Evolutionary conservation across 2,797 vertebrate species (phyloP).

Genomic region (Aeoliscus strigatus): DNA sequence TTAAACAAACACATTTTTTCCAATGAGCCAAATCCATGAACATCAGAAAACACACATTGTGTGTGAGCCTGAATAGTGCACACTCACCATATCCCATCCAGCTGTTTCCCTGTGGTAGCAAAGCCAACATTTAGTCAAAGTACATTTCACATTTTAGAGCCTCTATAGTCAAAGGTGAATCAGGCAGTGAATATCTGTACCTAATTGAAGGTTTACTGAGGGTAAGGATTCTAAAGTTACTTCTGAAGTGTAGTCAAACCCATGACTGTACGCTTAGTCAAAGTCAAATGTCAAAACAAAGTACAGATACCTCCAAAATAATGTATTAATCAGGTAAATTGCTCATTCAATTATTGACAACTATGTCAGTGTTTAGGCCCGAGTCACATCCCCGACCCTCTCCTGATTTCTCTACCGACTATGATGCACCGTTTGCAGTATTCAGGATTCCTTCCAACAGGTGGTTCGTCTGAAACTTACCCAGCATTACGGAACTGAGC

Average conservation of each 20-base stretch:
- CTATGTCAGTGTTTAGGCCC: neutral
- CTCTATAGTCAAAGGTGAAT: too few species aligned
- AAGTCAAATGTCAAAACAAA: too few species aligned
- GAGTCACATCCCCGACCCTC: neutral
- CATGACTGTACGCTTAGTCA: too few species aligned
- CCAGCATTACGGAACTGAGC: conserved; percentile 85
- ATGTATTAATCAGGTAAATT: too few species aligned
- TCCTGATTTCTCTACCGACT: conserved; percentile 2
- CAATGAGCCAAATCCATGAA: neutral
- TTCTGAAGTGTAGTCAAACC: too few species aligned
- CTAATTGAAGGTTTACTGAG: too few species aligned
- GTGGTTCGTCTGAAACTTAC: conserved; percentile 63
- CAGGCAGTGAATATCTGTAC: neutral
- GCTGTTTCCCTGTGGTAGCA: conserved; percentile 81
- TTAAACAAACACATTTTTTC: neutral
- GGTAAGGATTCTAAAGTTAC: too few species aligned
- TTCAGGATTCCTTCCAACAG: neutral
- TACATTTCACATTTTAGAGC: neutral
- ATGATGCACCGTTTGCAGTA: neutral
- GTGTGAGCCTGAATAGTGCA: neutral
- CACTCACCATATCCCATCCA: conserved; percentile 96
- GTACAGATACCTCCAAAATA: too few species aligned
- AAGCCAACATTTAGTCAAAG: neutral
- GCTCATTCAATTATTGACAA: neutral
- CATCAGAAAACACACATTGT: neutral